Base-by-base conservation (phyloP, 2,113 vertebrate species). In the Garra rufa region DNA sequence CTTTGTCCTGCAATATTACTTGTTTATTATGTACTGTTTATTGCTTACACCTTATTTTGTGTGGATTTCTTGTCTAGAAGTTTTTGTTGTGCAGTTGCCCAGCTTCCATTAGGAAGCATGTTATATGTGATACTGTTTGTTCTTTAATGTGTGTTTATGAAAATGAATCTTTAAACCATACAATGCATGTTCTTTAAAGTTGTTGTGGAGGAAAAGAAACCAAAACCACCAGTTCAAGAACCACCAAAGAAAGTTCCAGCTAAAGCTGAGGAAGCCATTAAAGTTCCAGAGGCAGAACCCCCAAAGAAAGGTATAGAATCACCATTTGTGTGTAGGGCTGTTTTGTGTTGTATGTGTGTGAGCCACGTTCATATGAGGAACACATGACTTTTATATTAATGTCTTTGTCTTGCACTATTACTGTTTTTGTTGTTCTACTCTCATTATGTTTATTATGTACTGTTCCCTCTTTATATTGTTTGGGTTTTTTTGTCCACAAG, bases 151-250 rank as follows among this genome's bases (percentile, higher is more conserved):
- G n/a, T 76, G 41, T 6, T 17, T n/a, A 65, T 30, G 44, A 59
- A 38, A 74, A 81, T 38, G 1, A 71, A 24, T 13, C 3, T 13
- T 21, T 34, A 63, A 85, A 75, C 44, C 48, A 48, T 81, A 46
- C 17, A 81, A 63, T 59, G 28, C 74, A 89, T 89, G 46, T 85
- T 63, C 76, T 94, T 95, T 94, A 82, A 96, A 96, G 95, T 94
- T 91, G 88, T 94, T 82, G 93, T 94, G 79, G 90, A 93, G 55
- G 88, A 93, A 85, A 96, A 94, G 92, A 95, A 81, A 87, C 81
- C 90, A 85, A 87, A 92, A 65, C 89, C 89, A n/a, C 92, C 95
- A 91, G 93, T 95, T 89, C 93, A 93, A 92, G 78, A 92, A 84
- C 55, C 70, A 30, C 26, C 83, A 80, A 86, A n/a, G 44, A 17